Evolutionary conservation across 2,113 vertebrate species (phyloP), one percentile per base, ranked within the genome.

Genomic region (Apistogramma diplotaenia): DNA sequence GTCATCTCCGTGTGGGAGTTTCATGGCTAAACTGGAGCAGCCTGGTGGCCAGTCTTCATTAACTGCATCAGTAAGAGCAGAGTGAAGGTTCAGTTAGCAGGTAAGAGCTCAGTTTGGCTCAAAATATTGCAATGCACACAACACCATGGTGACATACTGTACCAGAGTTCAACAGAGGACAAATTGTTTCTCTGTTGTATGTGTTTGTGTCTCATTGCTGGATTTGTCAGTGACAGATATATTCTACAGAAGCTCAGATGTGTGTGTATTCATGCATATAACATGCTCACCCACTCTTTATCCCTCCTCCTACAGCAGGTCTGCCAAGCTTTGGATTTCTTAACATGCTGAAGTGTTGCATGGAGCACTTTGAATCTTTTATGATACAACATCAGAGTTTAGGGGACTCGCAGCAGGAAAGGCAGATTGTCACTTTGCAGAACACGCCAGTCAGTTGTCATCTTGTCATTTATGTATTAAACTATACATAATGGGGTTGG

Each of bases 171-270:
- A n/a, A n/a, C n/a, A n/a, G n/a, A n/a, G n/a, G n/a, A n/a, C n/a
- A n/a, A n/a, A n/a, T n/a, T n/a, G 21, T 65, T 65, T 46, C 37
- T 25, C 12, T 0, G 4, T n/a, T 43, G 5, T 65, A 8, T 43
- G 35, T 25, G 13, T 43, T 43, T 62, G 35, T 16, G 60, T 62
- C n/a, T 21, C 35, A 16, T 8, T 0, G 2, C 35, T 62, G n/a
- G 33, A 19, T 16, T 65, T 0, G 0, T 43, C 21, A 2, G 3
- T 10, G 61, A 43, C 35, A 25, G 13, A 65, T 65, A 25, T 25
- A 35, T 0, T 25, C 2, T 25, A 43, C 61, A 65, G 0, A 65
- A 40, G 12, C n/a, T 62, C 33, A 62, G 33, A 62, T 43, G 35
- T 43, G 13, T 1, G 21, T 10, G 35, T 13, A 21, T 65, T 65